A percentile compares a stretch with the other conserved stretches of the same genome.
Conservation (phyloP, 2,797 vertebrate genomes). For the Phoeniculus purpureus region DNA sequence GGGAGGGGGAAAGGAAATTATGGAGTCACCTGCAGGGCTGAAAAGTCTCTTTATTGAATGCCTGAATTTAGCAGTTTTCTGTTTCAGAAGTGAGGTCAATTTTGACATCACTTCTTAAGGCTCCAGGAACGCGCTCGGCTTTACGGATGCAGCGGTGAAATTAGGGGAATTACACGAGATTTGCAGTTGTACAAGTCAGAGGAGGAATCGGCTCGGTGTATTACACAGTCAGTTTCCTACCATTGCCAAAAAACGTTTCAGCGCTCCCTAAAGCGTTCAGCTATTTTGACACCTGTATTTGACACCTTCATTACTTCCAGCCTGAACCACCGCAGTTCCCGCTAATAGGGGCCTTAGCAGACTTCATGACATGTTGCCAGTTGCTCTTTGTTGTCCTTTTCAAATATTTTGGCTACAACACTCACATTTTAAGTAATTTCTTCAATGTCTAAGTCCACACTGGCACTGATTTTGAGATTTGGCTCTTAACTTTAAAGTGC, state of each 20-base stretch:
- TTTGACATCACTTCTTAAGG: background rate
- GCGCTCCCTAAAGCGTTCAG: background rate
- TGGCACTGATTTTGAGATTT: background rate
- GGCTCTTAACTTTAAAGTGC: background rate
- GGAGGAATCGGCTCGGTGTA: background rate
- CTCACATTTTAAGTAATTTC: background rate
- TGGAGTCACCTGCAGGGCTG: background rate
- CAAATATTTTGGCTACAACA: background rate
- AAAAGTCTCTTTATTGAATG: background rate
- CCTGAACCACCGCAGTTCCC: background rate
- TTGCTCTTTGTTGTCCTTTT: background rate
- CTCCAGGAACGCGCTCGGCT: background rate
- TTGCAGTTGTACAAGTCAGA: background rate
- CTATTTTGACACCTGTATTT: conserved; percentile 8
- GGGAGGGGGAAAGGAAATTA: background rate
- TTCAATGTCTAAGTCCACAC: background rate
- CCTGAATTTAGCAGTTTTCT: background rate
- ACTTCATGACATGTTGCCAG: background rate
- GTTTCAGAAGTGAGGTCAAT: background rate
- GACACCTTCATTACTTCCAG: background rate
- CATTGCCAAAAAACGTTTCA: background rate
- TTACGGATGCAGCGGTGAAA: background rate
- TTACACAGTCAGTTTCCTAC: background rate
- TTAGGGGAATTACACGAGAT: background rate
- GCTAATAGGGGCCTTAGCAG: background rate